Evolutionary conservation across 2,113 vertebrate species (phyloP).

Genomic region (Coreoperca whiteheadi): DNA sequence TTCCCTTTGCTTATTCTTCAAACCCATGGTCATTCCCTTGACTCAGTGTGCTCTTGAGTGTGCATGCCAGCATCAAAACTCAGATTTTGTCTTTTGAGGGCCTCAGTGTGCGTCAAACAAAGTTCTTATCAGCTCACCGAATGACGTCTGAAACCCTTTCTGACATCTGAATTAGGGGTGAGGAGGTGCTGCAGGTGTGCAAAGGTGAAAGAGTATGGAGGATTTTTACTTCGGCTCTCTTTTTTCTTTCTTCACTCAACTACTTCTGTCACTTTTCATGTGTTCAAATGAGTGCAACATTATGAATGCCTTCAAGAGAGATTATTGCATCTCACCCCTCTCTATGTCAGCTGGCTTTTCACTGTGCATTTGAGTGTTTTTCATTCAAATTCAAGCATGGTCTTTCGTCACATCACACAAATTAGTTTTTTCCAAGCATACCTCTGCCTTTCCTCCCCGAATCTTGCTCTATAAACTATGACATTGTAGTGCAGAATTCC

Average conservation of each 20-base stretch:
- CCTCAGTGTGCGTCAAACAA: neutral
- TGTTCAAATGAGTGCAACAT: neutral
- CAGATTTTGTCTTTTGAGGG: neutral
- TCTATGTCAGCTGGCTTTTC: neutral
- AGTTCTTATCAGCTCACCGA: neutral
- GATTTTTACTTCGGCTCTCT: neutral
- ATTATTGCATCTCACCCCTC: neutral
- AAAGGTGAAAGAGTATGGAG: neutral
- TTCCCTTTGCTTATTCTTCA: neutral
- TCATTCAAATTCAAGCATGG: neutral
- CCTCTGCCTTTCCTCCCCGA: neutral
- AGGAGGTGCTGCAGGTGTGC: too few relatives aligned
- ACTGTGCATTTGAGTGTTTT: neutral
- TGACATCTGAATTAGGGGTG: too few relatives aligned
- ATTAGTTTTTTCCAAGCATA: neutral
- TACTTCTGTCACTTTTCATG: neutral
- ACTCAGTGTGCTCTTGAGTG: neutral
- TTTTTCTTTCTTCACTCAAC: neutral
- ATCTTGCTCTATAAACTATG: neutral
- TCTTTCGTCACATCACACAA: neutral
- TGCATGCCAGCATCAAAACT: neutral
- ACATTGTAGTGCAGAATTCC: neutral
- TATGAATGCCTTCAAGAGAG: neutral
- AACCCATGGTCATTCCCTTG: neutral
- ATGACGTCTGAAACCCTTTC: neutral